Evolutionary conservation across 2,113 vertebrate genomes (phyloP).

Genomic region (Zootoca vivipara): DNA sequence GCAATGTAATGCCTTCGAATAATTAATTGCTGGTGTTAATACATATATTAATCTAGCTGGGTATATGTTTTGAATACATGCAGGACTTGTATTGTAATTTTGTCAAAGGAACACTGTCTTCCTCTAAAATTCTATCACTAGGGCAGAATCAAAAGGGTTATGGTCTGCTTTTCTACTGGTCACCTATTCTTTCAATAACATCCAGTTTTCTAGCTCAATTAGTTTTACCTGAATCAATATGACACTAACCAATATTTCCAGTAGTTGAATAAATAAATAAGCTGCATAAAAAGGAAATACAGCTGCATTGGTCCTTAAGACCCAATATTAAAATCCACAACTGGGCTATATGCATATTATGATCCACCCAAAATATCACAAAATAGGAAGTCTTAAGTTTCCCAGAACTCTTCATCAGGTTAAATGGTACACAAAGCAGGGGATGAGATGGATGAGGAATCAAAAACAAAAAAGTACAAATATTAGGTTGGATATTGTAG

Average conservation of each 20-base stretch:
- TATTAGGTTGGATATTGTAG: no score
- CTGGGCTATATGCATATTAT: background rate
- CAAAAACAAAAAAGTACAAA: background rate
- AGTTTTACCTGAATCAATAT: slow-evolving; percentile 38
- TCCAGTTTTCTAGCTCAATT: slow-evolving; percentile 37
- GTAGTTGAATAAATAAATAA: background rate
- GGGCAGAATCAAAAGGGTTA: slow-evolving; percentile 28
- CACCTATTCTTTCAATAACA: slow-evolving; percentile 15
- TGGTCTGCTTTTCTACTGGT: slow-evolving; percentile 22
- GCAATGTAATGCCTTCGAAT: slow-evolving; percentile 49
- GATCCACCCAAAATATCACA: background rate
- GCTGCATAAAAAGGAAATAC: background rate
- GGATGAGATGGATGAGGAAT: background rate
- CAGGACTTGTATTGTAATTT: slow-evolving; percentile 51
- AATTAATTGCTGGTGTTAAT: slow-evolving; percentile 41
- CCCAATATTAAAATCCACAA: background rate
- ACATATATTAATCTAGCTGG: slow-evolving; percentile 40
- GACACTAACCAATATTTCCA: slow-evolving; percentile 31
- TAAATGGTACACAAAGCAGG: background rate
- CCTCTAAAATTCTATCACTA: slow-evolving; percentile 52
- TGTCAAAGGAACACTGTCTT: slow-evolving; percentile 43
- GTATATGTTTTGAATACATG: slow-evolving; percentile 44
- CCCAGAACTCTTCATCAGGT: background rate
- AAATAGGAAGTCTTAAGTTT: background rate
- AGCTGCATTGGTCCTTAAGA: background rate